Evolutionary conservation across 2,797 vertebrate genomes (phyloP), one percentile per base, ranked within the genome.

Genomic region (Naso thynnoides): DNA sequence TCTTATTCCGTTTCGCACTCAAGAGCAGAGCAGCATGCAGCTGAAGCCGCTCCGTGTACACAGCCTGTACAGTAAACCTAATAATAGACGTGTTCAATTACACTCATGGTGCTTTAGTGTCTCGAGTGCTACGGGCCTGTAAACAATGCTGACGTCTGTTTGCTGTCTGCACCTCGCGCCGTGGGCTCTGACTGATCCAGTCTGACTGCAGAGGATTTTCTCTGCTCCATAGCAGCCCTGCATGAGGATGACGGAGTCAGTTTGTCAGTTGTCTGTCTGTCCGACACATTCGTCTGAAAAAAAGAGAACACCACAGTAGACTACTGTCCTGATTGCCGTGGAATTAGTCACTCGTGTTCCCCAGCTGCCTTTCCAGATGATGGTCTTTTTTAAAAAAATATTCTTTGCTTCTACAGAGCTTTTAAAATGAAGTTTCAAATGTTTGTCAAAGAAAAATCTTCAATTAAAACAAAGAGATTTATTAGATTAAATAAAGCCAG

Each of bases 21-120:
- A 79, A 78, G 72, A 60, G 72, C 57, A 31, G 48, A 73, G 62
- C 57, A 27, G 39, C 6, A 2, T 29, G 52, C 69, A 69, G 73
- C 73, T 72, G 61, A 36, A 70, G 48, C 53, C 11, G 1, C 61
- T 79, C 48, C 49, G 11, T 41, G 52, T 36, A 45, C 67, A 53
- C 57, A 73, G 33, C 29, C 55, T 70, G 44, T 76, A 85, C 82
- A 70, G 73, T 85, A 69, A 70, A 69, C 50, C 81, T 78, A 79
- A 86, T 84, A 89, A 89, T 79, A 86, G 76, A 85, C 83, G 62
- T 79, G 78, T 87, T 85, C 77, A 80, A 47, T 78, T 86, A 74
- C 61, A 69, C 55, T 79, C 57, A n/a, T 61, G 72, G 61, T 57
- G 64, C 75, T 85, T 71, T 64, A 79, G 61, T 47, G 63, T 70